Evolutionary conservation across 2,888 invertebrate species (phyloP).

Genomic region (Caenorhabditis virilis): DNA sequence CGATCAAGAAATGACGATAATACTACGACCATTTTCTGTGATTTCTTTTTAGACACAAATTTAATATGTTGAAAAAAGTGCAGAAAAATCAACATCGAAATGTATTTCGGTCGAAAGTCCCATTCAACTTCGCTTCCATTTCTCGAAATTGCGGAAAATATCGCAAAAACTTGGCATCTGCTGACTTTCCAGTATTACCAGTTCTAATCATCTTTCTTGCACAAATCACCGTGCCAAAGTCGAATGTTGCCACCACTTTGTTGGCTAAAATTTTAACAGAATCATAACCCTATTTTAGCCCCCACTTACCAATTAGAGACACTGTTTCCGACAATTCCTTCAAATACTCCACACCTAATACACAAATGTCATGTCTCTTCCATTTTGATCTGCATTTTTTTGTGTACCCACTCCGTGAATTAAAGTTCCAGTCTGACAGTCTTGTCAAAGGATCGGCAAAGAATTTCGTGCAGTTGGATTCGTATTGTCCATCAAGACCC

Average conservation of each 20-base stretch:
- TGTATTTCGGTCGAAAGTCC: background rate
- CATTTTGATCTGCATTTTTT: slow-evolving; percentile 1
- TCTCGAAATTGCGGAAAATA: slow-evolving; percentile 3
- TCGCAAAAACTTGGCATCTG: background rate
- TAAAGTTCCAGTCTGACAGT: background rate
- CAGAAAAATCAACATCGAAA: background rate
- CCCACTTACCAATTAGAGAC: background rate
- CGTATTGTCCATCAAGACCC: background rate
- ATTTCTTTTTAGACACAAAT: no score
- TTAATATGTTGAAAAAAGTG: no score
- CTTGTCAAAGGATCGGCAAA: background rate
- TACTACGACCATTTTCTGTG: no score
- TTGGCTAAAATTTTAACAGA: background rate
- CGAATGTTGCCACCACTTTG: background rate
- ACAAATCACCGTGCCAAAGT: slow-evolving; percentile 3
- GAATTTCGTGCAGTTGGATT: background rate
- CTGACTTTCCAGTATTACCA: background rate
- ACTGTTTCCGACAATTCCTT: background rate
- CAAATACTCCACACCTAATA: slow-evolving; percentile 2
- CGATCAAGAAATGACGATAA: no score
- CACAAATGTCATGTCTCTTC: slow-evolving; percentile 2
- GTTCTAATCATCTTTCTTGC: background rate
- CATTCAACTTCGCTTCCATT: background rate
- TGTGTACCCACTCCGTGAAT: background rate
- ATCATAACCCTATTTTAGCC: background rate